Conservation (phyloP, 2,113 vertebrate genomes). For the Lanius ludovicianus region DNA sequence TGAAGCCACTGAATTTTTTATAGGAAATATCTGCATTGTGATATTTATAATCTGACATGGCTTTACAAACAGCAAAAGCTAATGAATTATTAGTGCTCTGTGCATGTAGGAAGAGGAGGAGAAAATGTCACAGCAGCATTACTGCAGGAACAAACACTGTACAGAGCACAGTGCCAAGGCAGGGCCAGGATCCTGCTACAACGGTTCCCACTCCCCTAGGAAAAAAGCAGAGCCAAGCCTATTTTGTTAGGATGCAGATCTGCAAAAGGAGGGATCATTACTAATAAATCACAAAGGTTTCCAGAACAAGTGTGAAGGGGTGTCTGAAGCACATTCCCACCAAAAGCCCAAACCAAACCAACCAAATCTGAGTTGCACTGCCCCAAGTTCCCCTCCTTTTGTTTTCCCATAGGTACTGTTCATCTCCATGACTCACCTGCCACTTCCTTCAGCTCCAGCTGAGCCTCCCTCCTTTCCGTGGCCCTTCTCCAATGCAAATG, state of each 20-base stretch:
- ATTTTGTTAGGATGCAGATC: background rate
- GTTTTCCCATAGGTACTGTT: fast-evolving
- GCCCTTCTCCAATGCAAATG: background rate
- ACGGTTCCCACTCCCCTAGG: fast-evolving
- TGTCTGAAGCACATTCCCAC: background rate
- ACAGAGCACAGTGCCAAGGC: fast-evolving
- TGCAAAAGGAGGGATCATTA: background rate
- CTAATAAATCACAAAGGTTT: background rate
- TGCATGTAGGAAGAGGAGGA: background rate
- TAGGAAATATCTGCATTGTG: background rate
- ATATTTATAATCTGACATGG: background rate
- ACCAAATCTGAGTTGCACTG: fast-evolving
- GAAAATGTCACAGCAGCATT: background rate
- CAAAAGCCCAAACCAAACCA: background rate
- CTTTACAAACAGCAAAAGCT: background rate
- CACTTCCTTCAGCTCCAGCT: background rate
- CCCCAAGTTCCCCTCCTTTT: background rate
- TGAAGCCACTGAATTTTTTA: background rate
- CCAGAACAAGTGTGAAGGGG: background rate
- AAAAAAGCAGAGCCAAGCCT: background rate
- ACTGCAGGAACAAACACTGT: background rate
- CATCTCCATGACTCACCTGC: background rate
- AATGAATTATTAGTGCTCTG: slow-evolving; percentile 6
- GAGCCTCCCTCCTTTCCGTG: background rate
- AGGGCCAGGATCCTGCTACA: background rate